Base-by-base conservation (phyloP, 2,113 vertebrate species). In the Gymnobelideus leadbeateri region DNA sequence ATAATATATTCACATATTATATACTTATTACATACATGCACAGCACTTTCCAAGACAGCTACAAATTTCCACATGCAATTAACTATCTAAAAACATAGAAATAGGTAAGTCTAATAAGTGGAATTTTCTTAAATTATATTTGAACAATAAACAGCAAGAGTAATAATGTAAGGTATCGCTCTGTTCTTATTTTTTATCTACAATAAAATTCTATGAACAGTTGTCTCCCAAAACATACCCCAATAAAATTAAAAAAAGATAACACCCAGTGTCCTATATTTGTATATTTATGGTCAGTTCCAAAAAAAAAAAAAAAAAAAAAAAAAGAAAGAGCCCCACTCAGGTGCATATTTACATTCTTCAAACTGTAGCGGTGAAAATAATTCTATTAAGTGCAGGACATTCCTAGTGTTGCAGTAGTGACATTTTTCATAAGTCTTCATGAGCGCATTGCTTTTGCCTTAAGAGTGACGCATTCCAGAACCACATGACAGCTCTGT, bases 311-410 rank as follows among this genome's bases (percentile, higher is more conserved):
- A 98, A 99, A 98, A 98, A 99, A 98, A 99, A 98, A 99, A 98
- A 98, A 98, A 98, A 98, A 98, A 99, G 98, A 99, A 98, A 99
- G 99, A 98, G 99, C 99, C 99, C 99, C 99, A 98, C 98, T 99
- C 98, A 98, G 99, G 99, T 98, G 98, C 98, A 98, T 99, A 99
- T 99, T 99, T 99, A 99, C 99, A 99, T 99, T 99, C 99, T 99
- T 99, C 99, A 99, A 99, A 99, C 99, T 99, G 99, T 99, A 99
- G 99, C 99, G 99, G 99, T 99, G 99, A 99, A 99, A 99, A 99
- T 98, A 99, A 99, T 99, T 99, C 99, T 98, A 98, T 98, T 99
- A 99, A 99, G 99, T 99, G 99, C 99, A 99, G 99, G 99, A 99
- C 99, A 99, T 99, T 99, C 99, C 99, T 99, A 99, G 99, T 99